Percentiles rank a stretch among this genome's conserved stretches.
phyloP scores from a whole-genome alignment of 92 coral and sea anemone genomes.

The Siderastrea radians region DNA sequence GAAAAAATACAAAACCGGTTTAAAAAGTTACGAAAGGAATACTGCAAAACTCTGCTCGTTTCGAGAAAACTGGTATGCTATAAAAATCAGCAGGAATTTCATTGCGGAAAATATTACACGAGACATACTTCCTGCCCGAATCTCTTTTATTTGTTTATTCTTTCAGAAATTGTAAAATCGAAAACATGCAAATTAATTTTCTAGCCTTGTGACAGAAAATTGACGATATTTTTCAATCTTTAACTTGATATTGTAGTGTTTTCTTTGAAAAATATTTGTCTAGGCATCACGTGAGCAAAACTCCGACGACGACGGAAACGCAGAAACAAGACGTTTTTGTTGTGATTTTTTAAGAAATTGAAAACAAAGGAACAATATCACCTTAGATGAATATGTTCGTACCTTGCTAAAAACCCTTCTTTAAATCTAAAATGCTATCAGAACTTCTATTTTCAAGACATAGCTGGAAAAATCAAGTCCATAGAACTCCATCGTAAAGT shows the following conservation, averaged over 20 bases:
- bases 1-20: not conserved
- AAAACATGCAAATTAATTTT: not conserved
- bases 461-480: not conserved
- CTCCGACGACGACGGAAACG: not conserved
- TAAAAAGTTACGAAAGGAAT: not conserved
- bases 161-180: not conserved
- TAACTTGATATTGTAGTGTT: not conserved
- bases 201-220: no score
- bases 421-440: not conserved
- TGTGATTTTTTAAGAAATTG: not conserved
- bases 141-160: not conserved
- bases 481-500: not conserved
- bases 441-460: not conserved
- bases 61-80: not conserved
- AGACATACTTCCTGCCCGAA: not conserved
- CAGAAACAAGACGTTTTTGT: slow-evolving; percentile 33
- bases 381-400: not conserved
- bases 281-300: not conserved
- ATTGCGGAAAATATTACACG: not conserved
- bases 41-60: not conserved
- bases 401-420: not conserved
- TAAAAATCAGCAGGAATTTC: not conserved
- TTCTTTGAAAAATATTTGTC: slow-evolving; percentile 12
- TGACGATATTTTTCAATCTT: not conserved
- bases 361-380: slow-evolving; percentile 39